These are phyloP conservation scores for Phoeniculus purpureus DNA, from an alignment of 2,797 vertebrate genomes.

Conservation along the genomic window DNA sequence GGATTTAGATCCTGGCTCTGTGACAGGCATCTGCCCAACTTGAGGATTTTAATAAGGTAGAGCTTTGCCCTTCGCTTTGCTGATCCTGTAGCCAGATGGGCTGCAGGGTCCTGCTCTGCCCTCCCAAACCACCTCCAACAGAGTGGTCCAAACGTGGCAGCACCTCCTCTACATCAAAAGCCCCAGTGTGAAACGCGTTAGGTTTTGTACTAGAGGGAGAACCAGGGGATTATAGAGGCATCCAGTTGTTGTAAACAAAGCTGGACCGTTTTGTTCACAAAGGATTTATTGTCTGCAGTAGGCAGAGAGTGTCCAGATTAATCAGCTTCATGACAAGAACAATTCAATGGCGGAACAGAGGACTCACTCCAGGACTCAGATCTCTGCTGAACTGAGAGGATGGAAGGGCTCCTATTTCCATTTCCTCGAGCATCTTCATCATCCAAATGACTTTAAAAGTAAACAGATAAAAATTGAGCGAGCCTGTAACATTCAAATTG, in stretches of 20 bases:
- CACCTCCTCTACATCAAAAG: neutral
- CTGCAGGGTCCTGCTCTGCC: neutral
- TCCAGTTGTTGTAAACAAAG: slow-evolving; percentile 68
- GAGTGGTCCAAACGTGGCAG: rapidly evolving
- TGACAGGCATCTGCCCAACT: neutral
- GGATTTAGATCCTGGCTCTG: slow-evolving; percentile 13
- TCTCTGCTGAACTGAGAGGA: neutral
- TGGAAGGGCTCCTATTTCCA: neutral
- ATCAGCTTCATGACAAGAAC: slow-evolving; percentile 65
- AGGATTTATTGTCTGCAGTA: slow-evolving; percentile 64
- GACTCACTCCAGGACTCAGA: neutral
- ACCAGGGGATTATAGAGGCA: slow-evolving; percentile 59
- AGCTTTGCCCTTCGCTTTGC: neutral
- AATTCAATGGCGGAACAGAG: slow-evolving; percentile 29
- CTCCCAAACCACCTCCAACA: neutral
- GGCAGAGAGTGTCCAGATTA: slow-evolving; percentile 64
- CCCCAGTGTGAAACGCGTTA: neutral
- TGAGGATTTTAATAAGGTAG: neutral
- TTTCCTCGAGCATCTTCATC: neutral
- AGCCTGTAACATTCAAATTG: neutral
- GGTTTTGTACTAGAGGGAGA: slow-evolving; percentile 30
- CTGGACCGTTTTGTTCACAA: slow-evolving; percentile 54
- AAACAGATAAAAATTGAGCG: neutral
- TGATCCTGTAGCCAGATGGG: neutral
- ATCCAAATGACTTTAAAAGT: neutral